Percentiles rank a stretch among this genome's conserved stretches.
These are phyloP conservation scores for Arvicanthis niloticus DNA, from an alignment of 2,113 vertebrate genomes.

Conservation along the genomic window DNA sequence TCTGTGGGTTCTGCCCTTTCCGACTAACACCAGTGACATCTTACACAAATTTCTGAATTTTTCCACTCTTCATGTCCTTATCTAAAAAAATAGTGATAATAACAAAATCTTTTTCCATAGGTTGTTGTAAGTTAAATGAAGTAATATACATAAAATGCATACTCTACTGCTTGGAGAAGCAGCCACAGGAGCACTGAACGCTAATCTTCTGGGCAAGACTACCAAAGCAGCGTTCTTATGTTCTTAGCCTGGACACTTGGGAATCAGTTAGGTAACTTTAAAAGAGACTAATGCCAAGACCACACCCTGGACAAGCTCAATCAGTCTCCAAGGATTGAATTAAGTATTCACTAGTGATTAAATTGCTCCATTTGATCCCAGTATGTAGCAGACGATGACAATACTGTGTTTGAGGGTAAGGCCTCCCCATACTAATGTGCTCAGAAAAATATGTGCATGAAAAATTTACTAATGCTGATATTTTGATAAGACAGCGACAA, in stretches of 20 bases:
- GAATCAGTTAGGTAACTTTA: neutral
- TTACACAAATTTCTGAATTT: slow-evolving; percentile 7
- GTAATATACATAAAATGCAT: neutral
- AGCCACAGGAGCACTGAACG: neutral
- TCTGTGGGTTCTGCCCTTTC: neutral
- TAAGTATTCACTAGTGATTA: neutral
- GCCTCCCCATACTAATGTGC: neutral
- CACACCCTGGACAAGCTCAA: neutral
- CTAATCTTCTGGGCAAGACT: neutral
- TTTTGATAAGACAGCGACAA: slow-evolving; percentile 5
- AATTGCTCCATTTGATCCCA: neutral
- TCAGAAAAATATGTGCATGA: neutral
- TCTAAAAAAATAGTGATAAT: neutral
- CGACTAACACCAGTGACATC: neutral
- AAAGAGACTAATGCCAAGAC: neutral
- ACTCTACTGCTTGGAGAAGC: neutral
- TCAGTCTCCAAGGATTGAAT: neutral
- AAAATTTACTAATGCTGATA: neutral
- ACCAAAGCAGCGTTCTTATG: neutral
- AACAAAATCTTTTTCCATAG: slow-evolving; percentile 24
- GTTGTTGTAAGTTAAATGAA: slow-evolving; percentile 8
- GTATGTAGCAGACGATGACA: neutral
- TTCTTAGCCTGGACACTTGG: slow-evolving; percentile 10
- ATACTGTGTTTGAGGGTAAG: neutral
- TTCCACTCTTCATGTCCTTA: slow-evolving; percentile 35